A percentile compares a stretch with the other conserved stretches of the same genome.
phyloP scores from a whole-genome alignment of 2,888 invertebrate genomes.

The Eretmocerus hayati region DNA sequence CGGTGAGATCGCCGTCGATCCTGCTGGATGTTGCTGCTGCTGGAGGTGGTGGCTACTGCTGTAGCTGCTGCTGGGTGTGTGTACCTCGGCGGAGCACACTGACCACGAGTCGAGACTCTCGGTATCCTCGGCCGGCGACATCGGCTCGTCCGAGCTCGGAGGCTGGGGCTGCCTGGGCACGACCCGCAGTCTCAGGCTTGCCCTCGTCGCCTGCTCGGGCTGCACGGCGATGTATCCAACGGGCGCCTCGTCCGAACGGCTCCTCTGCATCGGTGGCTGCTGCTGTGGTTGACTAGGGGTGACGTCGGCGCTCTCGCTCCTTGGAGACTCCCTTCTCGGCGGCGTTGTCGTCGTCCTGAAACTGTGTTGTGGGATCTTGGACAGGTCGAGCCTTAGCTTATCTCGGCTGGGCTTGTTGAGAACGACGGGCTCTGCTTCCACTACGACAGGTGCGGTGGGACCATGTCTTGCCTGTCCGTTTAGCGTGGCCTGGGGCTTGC shows the following conservation, averaged over 20 bases:
- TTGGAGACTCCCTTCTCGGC: constrained; percentile 26
- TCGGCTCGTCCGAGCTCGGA: not conserved
- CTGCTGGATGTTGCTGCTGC: constrained; percentile 49
- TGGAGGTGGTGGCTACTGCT: constrained; percentile 41
- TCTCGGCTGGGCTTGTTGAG: constrained; percentile 31
- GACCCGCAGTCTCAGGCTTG: not conserved
- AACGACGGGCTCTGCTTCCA: too few relatives aligned
- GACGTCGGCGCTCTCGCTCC: too few relatives aligned
- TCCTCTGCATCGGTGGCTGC: not conserved
- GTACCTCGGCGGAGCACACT: constrained; percentile 52
- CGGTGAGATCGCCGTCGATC: constrained; percentile 36
- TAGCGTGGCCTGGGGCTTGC: too few relatives aligned
- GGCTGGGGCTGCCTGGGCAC: constrained; percentile 2
- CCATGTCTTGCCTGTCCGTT: too few relatives aligned
- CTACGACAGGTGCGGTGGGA: too few relatives aligned
- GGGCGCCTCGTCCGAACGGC: constrained; percentile 13
- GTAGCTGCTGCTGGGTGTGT: constrained; percentile 40
- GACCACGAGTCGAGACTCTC: constrained; percentile 62
- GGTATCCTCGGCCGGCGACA: constrained; percentile 56
- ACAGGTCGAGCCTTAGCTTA: constrained; percentile 38
- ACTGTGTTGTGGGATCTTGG: constrained; percentile 41
- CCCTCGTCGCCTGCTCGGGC: not conserved
- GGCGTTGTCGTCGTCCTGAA: constrained; percentile 31
- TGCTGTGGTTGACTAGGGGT: constrained; percentile 21
- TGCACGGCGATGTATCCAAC: not conserved